Base-by-base conservation (phyloP, 2,113 vertebrate species). In the Tor tambroides region DNA sequence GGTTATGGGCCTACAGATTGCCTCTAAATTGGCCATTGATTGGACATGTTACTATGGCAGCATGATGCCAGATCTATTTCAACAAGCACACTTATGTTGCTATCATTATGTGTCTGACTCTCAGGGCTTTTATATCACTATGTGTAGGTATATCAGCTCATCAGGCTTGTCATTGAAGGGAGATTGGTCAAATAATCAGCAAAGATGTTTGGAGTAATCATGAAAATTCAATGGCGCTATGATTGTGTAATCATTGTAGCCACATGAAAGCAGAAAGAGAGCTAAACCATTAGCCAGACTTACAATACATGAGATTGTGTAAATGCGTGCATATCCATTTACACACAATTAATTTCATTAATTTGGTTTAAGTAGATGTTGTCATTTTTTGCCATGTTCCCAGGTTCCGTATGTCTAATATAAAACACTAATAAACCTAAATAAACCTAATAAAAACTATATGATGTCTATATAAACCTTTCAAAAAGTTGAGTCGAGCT, bases 151-250 rank as follows among this genome's bases (percentile, higher is more conserved):
- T 17, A 79, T 67, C 41, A 67, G 35, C 35, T 86, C 85, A 86
- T 86, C 76, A 71, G 46, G 23, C 19, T 51, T 30, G 43, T 26
- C 46, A 26, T 28, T 54, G 61, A 69, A 46, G 38, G 21, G 26
- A 32, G 75, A 85, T 69, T 79, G 26, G 72, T 61, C 74, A 67
- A 78, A 86, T 69, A 86, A 86, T 80, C 71, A 6, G 19, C 84
- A 23, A 76, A 35, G 14, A 67, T 65, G 23, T 80, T 79, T 86
- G 49, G 14, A 46, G n/a, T 81, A 30, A 81, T 63, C 51, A 86
- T 21, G 9, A 19, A 32, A 81, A 74, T 74, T 46, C 67, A 80
- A 32, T 61, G 65, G 30, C 26, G 15, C 51, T 11, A 56, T 85
- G 38, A 77, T 76, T 63, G 71, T 32, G 54, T 59, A 63, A 76